Percentiles rank a stretch among this genome's conserved stretches.
Conservation (phyloP, 2,888 invertebrate genomes). For the Brachycybe producta region DNA sequence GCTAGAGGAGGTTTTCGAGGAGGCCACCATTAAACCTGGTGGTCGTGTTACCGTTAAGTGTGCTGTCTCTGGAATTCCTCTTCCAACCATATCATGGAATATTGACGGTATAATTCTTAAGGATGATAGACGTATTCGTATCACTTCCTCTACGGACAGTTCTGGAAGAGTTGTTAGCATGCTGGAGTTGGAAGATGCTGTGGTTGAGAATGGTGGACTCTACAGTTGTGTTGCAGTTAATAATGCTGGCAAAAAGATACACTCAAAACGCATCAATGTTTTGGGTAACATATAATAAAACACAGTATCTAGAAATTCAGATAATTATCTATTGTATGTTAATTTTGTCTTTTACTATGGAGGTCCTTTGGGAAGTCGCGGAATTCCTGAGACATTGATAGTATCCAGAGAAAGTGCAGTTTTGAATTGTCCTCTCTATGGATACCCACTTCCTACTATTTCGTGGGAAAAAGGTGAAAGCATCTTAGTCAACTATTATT, state of each 20-base stretch:
- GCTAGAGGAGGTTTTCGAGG: slow-evolving; percentile 4
- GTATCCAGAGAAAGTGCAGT: background rate
- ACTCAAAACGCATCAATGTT: slow-evolving; percentile 24
- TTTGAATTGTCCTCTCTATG: slow-evolving; percentile 12
- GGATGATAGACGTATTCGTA: background rate
- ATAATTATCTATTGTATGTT: background rate
- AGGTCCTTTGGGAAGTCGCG: slow-evolving; percentile 1
- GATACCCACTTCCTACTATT: slow-evolving; percentile 4
- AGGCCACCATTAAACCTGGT: background rate
- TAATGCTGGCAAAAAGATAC: slow-evolving; percentile 20
- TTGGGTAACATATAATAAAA: slow-evolving; percentile 19
- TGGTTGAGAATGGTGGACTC: slow-evolving; percentile 23
- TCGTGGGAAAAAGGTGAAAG: slow-evolving; percentile 11
- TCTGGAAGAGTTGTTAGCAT: background rate
- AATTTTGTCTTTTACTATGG: background rate
- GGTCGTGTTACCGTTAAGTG: background rate
- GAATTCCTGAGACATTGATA: background rate
- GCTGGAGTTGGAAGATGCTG: background rate
- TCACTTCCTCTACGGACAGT: background rate
- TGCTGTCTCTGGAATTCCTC: slow-evolving; percentile 8
- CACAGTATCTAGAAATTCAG: background rate
- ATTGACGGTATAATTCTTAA: slow-evolving; percentile 3
- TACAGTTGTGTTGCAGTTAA: slow-evolving; percentile 24
- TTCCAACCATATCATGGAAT: slow-evolving; percentile 10
- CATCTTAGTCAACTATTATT: too few relatives aligned